Evolutionary conservation across 2,888 invertebrate genomes (phyloP).

Genomic region (Venustoraphidia nigricollis): DNA sequence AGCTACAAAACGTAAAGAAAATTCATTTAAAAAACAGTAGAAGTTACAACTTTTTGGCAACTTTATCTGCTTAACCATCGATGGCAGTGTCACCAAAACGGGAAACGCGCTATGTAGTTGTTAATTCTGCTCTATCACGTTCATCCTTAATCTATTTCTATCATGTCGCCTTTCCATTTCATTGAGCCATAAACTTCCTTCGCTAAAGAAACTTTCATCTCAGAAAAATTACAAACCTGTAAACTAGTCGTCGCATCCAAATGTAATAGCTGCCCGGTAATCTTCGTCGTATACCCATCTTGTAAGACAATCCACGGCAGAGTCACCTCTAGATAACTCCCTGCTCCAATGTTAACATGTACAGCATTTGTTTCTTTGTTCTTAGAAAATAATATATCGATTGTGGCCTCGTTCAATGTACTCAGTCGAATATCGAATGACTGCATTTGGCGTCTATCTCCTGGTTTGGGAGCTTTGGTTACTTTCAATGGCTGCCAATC

Average conservation of each 20-base stretch:
- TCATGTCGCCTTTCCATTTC: too few relatives aligned
- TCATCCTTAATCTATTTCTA: too few relatives aligned
- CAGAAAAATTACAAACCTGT: constrained; percentile 27
- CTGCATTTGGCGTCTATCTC: constrained; percentile 75
- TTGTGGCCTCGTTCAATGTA: constrained; percentile 81
- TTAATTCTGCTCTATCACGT: too few relatives aligned
- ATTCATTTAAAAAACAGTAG: too few relatives aligned
- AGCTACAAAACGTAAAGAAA: too few relatives aligned
- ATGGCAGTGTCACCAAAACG: too few relatives aligned
- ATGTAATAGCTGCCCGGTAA: constrained; percentile 85
- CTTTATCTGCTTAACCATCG: too few relatives aligned
- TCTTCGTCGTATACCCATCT: constrained; percentile 78
- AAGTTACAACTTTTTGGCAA: too few relatives aligned
- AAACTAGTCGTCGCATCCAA: constrained; percentile 92
- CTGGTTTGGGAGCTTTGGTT: constrained; percentile 69
- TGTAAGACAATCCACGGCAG: constrained; percentile 84
- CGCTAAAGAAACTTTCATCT: neutral
- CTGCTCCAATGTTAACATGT: constrained; percentile 88
- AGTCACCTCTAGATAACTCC: constrained; percentile 92
- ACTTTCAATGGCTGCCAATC: constrained; percentile 67
- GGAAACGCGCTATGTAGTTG: too few relatives aligned
- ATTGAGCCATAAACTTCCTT: neutral
- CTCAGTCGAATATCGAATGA: constrained; percentile 86
- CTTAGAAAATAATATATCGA: constrained; percentile 93
- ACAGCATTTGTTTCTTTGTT: constrained; percentile 92